Evolutionary conservation across 2,113 vertebrate genomes (phyloP), one percentile per base, ranked within the genome.

Genomic region (Nycticebus coucang): DNA sequence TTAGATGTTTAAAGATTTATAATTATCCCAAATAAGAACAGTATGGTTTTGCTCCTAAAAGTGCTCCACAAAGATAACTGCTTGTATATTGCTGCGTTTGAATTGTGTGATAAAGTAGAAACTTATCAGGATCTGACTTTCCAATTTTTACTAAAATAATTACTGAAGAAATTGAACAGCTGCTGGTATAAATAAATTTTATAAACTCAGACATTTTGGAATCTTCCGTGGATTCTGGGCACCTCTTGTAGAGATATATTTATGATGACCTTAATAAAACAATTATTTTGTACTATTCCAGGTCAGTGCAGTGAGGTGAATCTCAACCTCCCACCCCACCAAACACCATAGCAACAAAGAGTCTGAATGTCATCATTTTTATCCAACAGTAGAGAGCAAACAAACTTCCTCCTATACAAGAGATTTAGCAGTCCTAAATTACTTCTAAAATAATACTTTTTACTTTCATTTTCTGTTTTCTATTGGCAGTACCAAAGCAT

Each of bases 111-210:
- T 87, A 95, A 91, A 83, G 69, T 69, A 2, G 66, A 88, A 96
- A 96, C 94, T 82, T 82, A 93, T 93, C 45, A 96, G 33, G 21
- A 75, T 81, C 22, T 91, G 33, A 35, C 21, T 89, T 24, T 94
- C 79, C 22, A 77, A 45, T 59, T 94, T 93, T 92, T 68, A 26
- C 26, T 92, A 77, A 97, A 96, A 97, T 87, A 95, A 95, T 94
- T 95, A 90, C 89, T 93, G 82, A 69, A 91, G 95, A 93, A 92
- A 53, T 13, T 4, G 18, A 97, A 82, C 93, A 97, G 96, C 94
- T 92, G 83, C 72, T 82, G 12, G 84, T 93, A 94, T 97, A 84
- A 96, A 97, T 94, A 96, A 68, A 88, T 83, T 66, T 78, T 41
- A 87, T 93, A 81, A 87, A 78, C 33, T 94, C 68, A 84, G 55